phyloP scores from a whole-genome alignment of 2,113 vertebrate species.

The Leptodactylus fuscus region DNA sequence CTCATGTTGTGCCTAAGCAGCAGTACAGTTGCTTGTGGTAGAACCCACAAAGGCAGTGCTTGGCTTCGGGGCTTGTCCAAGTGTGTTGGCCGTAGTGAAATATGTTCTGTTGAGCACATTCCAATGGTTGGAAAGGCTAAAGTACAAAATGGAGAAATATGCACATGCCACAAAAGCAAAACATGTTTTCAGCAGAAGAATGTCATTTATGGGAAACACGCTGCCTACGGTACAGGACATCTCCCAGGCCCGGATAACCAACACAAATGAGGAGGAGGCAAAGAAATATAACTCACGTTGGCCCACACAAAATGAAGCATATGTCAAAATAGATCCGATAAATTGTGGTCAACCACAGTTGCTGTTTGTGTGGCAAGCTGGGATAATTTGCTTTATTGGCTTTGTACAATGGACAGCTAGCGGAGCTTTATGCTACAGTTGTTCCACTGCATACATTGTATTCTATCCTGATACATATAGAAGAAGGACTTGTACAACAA shows the following conservation, averaged over 20 bases:
- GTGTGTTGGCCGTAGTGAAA: conserved; percentile 48
- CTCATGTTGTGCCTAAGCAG: conserved; percentile 38
- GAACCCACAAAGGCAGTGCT: conserved; percentile 43
- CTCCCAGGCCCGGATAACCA: not conserved
- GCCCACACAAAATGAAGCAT: conserved; percentile 36
- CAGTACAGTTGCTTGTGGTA: conserved; percentile 46
- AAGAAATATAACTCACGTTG: not conserved
- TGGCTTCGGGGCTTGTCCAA: conserved; percentile 36
- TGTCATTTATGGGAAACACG: conserved; percentile 51
- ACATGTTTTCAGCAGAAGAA: conserved; percentile 58
- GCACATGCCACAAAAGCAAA: conserved; percentile 55
- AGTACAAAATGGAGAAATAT: conserved; percentile 52
- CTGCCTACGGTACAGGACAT: conserved; percentile 26
- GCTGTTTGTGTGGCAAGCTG: conserved; percentile 2
- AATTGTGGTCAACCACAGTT: not conserved
- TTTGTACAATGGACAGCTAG: not conserved
- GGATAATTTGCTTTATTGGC: not conserved
- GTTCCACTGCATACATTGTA: not conserved
- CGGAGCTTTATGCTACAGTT: not conserved
- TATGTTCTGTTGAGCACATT: conserved; percentile 56
- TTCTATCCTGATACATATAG: not conserved
- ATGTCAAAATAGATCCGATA: not conserved
- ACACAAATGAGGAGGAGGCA: not conserved
- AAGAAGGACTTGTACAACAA: too few relatives aligned
- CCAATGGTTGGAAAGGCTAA: conserved; percentile 55